These are phyloP conservation scores for Zygogramma bicolorata DNA, from an alignment of 2,888 invertebrate genomes.

Conservation along the genomic window DNA sequence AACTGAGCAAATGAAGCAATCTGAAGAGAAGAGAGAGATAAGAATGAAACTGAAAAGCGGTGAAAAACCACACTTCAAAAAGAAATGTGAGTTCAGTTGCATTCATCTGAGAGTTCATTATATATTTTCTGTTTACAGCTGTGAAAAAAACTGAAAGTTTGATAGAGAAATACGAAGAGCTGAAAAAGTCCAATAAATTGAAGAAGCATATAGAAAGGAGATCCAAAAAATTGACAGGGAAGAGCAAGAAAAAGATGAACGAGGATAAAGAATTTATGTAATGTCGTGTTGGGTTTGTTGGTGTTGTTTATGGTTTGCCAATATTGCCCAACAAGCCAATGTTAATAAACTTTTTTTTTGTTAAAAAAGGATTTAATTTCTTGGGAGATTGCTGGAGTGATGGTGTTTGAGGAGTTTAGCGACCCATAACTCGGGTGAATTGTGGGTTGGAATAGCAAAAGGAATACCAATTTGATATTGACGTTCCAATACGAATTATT, in stretches of 20 bases:
- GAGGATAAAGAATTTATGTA: background rate
- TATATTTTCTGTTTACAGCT: slow-evolving; percentile 71
- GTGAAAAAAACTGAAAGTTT: slow-evolving; percentile 81
- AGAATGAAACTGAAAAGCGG: slow-evolving; percentile 75
- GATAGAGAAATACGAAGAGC: slow-evolving; percentile 82
- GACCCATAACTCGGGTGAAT: too few relatives aligned
- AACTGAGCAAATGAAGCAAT: slow-evolving; percentile 69
- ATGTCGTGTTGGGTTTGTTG: too few relatives aligned
- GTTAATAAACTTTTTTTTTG: too few relatives aligned
- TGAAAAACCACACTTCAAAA: slow-evolving; percentile 78
- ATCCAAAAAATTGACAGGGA: slow-evolving; percentile 78
- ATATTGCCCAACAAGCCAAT: too few relatives aligned
- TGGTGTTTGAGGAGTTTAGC: too few relatives aligned
- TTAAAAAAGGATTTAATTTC: too few relatives aligned
- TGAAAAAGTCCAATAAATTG: slow-evolving; percentile 82
- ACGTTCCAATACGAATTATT: too few relatives aligned
- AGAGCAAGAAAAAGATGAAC: slow-evolving; percentile 48
- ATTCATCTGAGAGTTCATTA: slow-evolving; percentile 19
- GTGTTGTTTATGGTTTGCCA: too few relatives aligned
- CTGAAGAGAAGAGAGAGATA: slow-evolving; percentile 71
- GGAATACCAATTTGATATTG: too few relatives aligned
- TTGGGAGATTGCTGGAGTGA: too few relatives aligned
- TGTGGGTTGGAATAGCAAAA: too few relatives aligned
- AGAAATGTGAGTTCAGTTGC: slow-evolving; percentile 73
- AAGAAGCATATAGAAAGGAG: slow-evolving; percentile 85